Evolutionary conservation across 2,113 vertebrate genomes (phyloP).

Genomic region (Colinus virginianus): DNA sequence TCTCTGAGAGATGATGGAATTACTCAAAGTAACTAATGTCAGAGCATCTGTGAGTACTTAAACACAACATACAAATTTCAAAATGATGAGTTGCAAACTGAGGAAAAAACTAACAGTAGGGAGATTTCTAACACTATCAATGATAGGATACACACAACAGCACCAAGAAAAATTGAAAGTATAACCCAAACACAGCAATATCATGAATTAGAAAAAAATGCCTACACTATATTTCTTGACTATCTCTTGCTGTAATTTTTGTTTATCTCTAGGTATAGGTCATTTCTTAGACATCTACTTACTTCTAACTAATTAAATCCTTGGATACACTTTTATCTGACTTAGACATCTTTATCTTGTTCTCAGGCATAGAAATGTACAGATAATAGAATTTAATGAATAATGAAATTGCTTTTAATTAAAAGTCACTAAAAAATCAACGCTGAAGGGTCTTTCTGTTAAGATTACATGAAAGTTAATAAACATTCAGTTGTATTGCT

Average conservation of each 20-base stretch:
- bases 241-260: not conserved
- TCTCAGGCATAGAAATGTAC: not conserved
- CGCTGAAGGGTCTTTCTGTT: not conserved
- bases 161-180: not conserved
- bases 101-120: not conserved
- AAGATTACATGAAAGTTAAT: slow-evolving; percentile 22
- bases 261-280: not conserved
- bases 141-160: fast-evolving
- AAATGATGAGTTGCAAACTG: not conserved
- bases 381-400: not conserved
- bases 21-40: not conserved
- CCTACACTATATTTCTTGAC: not conserved
- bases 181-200: not conserved
- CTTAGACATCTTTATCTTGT: not conserved
- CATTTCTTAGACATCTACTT: not conserved
- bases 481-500: not conserved
- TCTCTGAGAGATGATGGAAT: not conserved
- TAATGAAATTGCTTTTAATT: not conserved
- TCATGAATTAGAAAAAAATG: not conserved
- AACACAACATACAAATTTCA: not conserved
- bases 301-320: not conserved
- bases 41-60: not conserved
- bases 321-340: not conserved
- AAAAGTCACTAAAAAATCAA: slow-evolving; percentile 5
- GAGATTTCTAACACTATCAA: not conserved